phyloP scores from a whole-genome alignment of 2,888 invertebrate genomes.

The Orthosia incerta region DNA sequence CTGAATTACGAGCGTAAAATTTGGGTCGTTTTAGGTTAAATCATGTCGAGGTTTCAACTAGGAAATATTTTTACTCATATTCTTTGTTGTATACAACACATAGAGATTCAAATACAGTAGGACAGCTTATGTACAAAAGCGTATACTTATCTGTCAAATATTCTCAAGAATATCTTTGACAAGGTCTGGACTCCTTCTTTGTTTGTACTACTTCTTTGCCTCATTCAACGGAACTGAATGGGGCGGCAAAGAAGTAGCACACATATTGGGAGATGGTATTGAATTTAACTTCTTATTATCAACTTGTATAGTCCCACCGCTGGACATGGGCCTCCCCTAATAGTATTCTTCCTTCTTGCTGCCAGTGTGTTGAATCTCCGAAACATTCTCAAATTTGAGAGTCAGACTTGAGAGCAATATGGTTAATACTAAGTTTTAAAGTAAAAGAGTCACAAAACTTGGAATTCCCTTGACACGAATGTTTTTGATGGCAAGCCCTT shows the following conservation, averaged over 20 bases:
- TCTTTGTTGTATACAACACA: too few species aligned
- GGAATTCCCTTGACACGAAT: not conserved
- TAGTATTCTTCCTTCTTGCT: too few species aligned
- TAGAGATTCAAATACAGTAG: too few species aligned
- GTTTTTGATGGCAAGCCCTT: conserved; percentile 1
- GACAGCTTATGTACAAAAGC: too few species aligned
- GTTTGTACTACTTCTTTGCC: too few species aligned
- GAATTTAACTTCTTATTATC: not conserved
- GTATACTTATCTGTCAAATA: not conserved
- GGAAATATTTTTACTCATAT: too few species aligned
- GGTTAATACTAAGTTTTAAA: not conserved
- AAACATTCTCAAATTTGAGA: not conserved
- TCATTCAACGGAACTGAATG: too few species aligned
- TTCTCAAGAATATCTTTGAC: not conserved
- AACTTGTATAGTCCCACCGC: too few species aligned
- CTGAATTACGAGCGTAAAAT: conserved; percentile 41
- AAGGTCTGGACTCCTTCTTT: too few species aligned
- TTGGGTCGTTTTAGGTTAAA: conserved; percentile 39
- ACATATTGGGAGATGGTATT: too few species aligned
- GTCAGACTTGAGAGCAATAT: not conserved
- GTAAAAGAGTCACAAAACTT: not conserved
- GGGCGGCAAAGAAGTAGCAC: too few species aligned
- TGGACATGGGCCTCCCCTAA: too few species aligned
- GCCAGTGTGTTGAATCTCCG: not conserved
- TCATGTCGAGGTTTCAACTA: conserved; percentile 9